These are phyloP conservation scores for Agrotis ipsilon DNA, from an alignment of 2,888 invertebrate species.

Conservation along the genomic window DNA sequence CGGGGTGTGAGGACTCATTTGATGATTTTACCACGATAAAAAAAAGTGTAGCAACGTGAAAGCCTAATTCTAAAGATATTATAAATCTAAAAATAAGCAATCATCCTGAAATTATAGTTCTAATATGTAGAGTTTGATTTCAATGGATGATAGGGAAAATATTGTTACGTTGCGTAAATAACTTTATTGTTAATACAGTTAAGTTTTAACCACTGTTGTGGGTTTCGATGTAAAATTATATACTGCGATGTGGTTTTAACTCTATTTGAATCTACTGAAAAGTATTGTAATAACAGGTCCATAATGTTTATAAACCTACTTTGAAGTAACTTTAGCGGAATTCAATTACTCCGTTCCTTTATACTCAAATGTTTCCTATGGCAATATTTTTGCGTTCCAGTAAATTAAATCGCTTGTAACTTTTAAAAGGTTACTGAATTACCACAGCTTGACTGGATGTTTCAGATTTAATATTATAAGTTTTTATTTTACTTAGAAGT, in stretches of 20 bases:
- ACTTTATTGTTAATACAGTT: conserved; percentile 4
- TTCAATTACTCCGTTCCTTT: conserved; percentile 43
- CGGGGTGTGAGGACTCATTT: no score
- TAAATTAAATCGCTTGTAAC: conserved; percentile 40
- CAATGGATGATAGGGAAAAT: not conserved
- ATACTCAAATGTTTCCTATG: conserved; percentile 26
- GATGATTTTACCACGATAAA: no score
- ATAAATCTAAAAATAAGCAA: no score
- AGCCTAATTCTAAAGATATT: no score
- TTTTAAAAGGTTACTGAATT: conserved; percentile 36
- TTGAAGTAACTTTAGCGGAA: conserved; percentile 34
- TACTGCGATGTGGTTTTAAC: conserved; percentile 43
- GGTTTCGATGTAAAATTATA: conserved; percentile 19
- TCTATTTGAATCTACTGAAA: conserved; percentile 30
- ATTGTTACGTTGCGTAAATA: conserved; percentile 4
- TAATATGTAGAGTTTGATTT: not conserved
- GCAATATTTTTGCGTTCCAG: conserved; percentile 45
- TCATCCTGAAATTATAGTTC: not conserved
- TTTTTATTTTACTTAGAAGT: conserved; percentile 9
- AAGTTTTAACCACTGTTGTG: conserved; percentile 15
- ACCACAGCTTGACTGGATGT: conserved; percentile 5
- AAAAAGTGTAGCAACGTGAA: no score
- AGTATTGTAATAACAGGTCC: conserved; percentile 46
- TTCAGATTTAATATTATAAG: conserved; percentile 7
- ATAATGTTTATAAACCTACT: conserved; percentile 38